Percentiles rank a stretch among this genome's conserved stretches.
These are phyloP conservation scores for Geothlypis trichas DNA, from an alignment of 2,113 vertebrate species.

Conservation along the genomic window DNA sequence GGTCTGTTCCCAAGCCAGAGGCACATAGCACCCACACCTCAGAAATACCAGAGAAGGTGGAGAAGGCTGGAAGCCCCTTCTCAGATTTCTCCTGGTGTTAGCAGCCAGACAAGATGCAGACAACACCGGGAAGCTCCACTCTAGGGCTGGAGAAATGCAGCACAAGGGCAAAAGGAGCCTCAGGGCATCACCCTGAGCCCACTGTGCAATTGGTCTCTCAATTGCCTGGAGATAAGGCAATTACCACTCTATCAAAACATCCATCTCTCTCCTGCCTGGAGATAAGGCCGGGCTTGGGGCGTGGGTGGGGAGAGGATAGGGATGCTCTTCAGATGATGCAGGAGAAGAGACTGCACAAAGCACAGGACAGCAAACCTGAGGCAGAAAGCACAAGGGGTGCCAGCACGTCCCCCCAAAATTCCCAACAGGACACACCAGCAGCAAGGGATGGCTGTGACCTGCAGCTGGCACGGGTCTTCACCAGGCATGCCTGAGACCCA, in stretches of 20 bases:
- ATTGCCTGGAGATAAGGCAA: neutral
- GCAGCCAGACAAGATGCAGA: neutral
- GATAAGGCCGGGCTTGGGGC: neutral
- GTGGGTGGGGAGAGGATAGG: neutral
- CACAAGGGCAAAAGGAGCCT: neutral
- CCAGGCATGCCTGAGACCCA: neutral
- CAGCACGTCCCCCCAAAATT: accelerated
- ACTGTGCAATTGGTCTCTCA: neutral
- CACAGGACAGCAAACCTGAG: neutral
- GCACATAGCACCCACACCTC: neutral
- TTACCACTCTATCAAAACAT: neutral
- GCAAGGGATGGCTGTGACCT: neutral
- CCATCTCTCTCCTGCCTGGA: neutral
- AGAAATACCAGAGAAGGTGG: neutral
- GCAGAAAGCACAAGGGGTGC: neutral
- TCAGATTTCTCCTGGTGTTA: neutral
- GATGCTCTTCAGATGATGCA: neutral
- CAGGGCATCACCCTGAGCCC: neutral
- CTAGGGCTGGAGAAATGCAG: neutral
- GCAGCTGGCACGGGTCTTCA: neutral
- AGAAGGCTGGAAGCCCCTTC: neutral
- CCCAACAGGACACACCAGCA: neutral
- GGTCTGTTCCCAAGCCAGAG: neutral
- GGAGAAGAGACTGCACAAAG: neutral
- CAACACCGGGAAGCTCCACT: neutral